Evolutionary conservation across 2,797 vertebrate species (phyloP).

Genomic region (Cynodonichthys magdalenae): DNA sequence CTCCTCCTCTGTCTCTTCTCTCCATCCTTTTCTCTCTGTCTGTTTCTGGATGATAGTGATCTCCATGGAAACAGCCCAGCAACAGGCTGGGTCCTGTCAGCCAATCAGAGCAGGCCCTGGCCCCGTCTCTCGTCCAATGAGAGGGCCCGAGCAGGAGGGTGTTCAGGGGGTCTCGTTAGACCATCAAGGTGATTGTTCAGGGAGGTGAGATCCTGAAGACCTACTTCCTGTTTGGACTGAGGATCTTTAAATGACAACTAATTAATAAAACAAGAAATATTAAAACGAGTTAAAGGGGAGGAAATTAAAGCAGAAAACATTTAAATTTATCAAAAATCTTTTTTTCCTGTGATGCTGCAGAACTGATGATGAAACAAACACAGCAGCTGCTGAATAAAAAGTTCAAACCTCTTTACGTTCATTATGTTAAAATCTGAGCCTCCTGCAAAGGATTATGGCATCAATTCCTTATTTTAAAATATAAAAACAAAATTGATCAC

Average conservation of each 20-base stretch:
- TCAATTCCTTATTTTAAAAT: too few species aligned
- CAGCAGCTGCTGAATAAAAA: too few species aligned
- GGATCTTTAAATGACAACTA: constrained; percentile 4
- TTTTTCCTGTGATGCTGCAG: too few species aligned
- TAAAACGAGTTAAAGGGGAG: too few species aligned
- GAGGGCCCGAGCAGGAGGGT: constrained; percentile 12
- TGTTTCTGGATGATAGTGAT: constrained; percentile 61
- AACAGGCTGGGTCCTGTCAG: constrained; percentile 68
- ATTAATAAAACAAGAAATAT: too few species aligned
- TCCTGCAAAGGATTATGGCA: too few species aligned
- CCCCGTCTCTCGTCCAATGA: constrained; percentile 63
- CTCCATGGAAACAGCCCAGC: constrained; percentile 83
- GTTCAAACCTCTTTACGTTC: too few species aligned
- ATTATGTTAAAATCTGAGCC: too few species aligned
- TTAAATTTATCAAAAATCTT: too few species aligned
- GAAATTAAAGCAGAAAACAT: too few species aligned
- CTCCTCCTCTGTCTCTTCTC: constrained; percentile 26
- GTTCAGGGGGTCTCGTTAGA: constrained; percentile 23
- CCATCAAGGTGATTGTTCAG: constrained; percentile 63
- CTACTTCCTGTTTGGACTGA: constrained; percentile 59
- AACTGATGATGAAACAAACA: too few species aligned
- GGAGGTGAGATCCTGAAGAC: constrained; percentile 39
- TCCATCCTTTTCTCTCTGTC: constrained; percentile 12
- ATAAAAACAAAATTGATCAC: too few species aligned
- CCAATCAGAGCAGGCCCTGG: constrained; percentile 62